phyloP scores from a whole-genome alignment of 1,140 invertebrate species.

The Megathymus violae region DNA sequence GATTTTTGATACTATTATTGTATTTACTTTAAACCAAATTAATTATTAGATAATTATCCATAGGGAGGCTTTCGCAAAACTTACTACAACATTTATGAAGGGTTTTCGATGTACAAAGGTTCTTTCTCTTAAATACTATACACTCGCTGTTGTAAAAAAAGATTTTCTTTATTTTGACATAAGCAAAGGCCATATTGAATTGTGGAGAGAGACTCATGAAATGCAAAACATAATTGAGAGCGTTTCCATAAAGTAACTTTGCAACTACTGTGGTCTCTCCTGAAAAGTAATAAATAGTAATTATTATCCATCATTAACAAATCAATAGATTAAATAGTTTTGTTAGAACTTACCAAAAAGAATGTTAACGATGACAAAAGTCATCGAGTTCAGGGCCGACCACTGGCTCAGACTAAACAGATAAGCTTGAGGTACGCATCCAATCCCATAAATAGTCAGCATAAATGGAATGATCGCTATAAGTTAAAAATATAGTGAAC shows the following conservation, averaged over 20 bases:
- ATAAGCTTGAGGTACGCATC: constrained; percentile 68
- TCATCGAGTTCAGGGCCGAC: constrained; percentile 62
- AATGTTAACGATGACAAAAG: constrained; percentile 62
- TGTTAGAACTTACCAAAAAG: constrained; percentile 60
- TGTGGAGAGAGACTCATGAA: constrained; percentile 66
- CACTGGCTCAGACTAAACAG: constrained; percentile 63
- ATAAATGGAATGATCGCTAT: constrained; percentile 60
- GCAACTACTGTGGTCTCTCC: constrained; percentile 66
- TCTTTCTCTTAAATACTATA: constrained; percentile 53
- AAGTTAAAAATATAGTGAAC: constrained; percentile 30
- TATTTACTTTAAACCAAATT: too few relatives aligned
- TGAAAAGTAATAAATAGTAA: constrained; percentile 32
- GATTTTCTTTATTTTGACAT: constrained; percentile 62
- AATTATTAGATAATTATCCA: too few relatives aligned
- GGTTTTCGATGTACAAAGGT: constrained; percentile 55
- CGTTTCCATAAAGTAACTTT: constrained; percentile 58
- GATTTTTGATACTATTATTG: too few relatives aligned
- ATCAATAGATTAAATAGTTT: too few relatives aligned
- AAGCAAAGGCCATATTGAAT: constrained; percentile 68
- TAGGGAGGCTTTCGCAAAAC: too few relatives aligned
- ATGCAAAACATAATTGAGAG: constrained; percentile 47
- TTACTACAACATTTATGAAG: constrained; percentile 72
- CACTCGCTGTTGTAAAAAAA: constrained; percentile 74
- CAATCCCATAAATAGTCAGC: constrained; percentile 58
- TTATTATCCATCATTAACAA: too few relatives aligned